Evolutionary conservation across 37 sponge, comb jelly and placozoan genomes (phyloP), one percentile per base, ranked within the genome.

Genomic region (Aplysina aerophoba): DNA sequence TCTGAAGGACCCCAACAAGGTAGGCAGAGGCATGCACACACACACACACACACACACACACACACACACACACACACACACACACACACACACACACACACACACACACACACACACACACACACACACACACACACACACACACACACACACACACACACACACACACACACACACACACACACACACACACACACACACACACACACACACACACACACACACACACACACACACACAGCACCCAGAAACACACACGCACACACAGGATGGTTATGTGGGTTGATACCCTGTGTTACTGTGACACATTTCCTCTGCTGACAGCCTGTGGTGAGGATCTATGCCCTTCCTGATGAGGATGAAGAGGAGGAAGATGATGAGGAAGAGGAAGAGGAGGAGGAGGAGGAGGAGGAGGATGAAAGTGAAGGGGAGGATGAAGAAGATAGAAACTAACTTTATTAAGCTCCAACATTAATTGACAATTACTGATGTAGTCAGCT

Each of bases 1-100:
- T 25, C 66, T 95, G 69, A 97, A 97, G 85, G 98, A 97, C 35
- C 94, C 98, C 22, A 95, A 93, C 65, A 93, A 95, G 94, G 96
- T 91, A 68, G 15, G 74, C 61, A 22, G 1, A 24, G 27, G 57
- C 60, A 71, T 59, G 4, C 31, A 15, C 36, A 3, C 25, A 38
- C 27, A 41, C 57, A n/a, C 55, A 40, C 19, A 28, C 20, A 6
- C 57, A 31, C 44, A 83, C 67, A 83, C 67, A 66, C 44, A 64
- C 44, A 44, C 75, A 68, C 25, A 68, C 16, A 68, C 11, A n/a
- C 27, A 68, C 72, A n/a, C 56, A 68, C 58, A 55, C 81, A 80
- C 17, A 19, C 55, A 25, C 54, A 30, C 44, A 25, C 89, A 60
- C 56, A 93, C 93, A 88, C 24, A 93, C 72, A 60, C 85, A 93